A percentile compares a stretch with the other conserved stretches of the same genome.
Conservation (phyloP, 2,113 vertebrate species). For the Proteles cristata region DNA sequence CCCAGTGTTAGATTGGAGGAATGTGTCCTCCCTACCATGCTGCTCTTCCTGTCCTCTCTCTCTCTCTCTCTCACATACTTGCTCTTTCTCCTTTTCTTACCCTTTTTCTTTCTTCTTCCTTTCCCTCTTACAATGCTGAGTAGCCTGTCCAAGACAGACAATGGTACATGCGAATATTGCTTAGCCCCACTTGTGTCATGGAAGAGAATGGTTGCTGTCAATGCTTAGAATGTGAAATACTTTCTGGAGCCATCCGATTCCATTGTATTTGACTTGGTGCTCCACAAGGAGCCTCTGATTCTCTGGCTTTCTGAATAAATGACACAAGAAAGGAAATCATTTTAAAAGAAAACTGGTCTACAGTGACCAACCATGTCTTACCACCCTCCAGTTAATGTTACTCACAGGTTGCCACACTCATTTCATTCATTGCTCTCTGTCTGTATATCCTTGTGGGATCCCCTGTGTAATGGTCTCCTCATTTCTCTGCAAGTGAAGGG, state of each 20-base stretch:
- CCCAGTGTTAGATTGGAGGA: not conserved
- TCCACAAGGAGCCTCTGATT: not conserved
- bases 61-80: not conserved
- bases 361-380: not conserved
- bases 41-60: not conserved
- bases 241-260: not conserved
- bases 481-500: not conserved
- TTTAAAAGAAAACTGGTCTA: not conserved
- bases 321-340: not conserved
- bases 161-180: not conserved
- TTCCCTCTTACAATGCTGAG: not conserved
- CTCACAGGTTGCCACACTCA: not conserved
- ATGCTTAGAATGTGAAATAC: not conserved
- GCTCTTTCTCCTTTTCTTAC: not conserved
- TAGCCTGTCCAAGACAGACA: not conserved
- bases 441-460: not conserved
- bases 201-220: not conserved
- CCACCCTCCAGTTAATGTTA: not conserved
- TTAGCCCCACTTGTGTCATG: not conserved
- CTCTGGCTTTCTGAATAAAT: not conserved
- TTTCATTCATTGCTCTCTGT: not conserved
- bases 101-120: not conserved
- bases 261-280: not conserved
- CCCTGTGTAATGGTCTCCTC: not conserved
- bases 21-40: not conserved